Base-by-base conservation (phyloP, 2,888 invertebrate genomes). In the Tenthredo livida region DNA sequence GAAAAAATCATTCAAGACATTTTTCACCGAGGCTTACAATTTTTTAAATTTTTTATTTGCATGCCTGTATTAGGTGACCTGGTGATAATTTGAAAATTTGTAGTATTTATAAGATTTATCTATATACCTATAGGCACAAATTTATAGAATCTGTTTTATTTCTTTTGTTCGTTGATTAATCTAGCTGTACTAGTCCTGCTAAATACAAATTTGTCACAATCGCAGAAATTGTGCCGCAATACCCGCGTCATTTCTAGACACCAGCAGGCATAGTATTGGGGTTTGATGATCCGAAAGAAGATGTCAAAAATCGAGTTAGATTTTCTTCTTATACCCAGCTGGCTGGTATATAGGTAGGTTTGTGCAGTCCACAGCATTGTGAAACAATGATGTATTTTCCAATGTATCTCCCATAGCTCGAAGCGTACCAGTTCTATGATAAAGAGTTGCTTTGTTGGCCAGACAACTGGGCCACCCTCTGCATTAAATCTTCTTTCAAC, bases 371-470 rank as follows among this genome's bases (percentile, higher is more conserved):
- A 67, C 33, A 17, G 17, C 10, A 33, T 67, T 17, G 67, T 6
- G 67, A 15, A 67, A 33, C 67, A 33, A 33, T 33, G 67, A 33
- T 67, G 33, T 67, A 61, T 67, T 33, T 29, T 73, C 25, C 73
- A 73, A 73, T 77, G 54, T 80, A 61, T 80, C 58, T 80, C 80
- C 50, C 77, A 77, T 77, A 77, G 77, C 77, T 77, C 80, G 61
- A n/a, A 61, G 80, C 80, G 61, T 61, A 33, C 47, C 43, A 70
- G 65, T 83, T 67, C 83, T 83, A 83, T 83, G 83, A 83, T 83
- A 83, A 83, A 83, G 83, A 70, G 83, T 83, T 83, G 83, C 83
- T 83, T 83, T 83, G 83, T 83, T 83, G 83, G 83, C 25, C 83
- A 83, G 83, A 83, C 83, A 83, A 83, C 83, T 83, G 83, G 70